Evolutionary conservation across 2,888 invertebrate species (phyloP).

Genomic region (Drosophila multiciliata): DNA sequence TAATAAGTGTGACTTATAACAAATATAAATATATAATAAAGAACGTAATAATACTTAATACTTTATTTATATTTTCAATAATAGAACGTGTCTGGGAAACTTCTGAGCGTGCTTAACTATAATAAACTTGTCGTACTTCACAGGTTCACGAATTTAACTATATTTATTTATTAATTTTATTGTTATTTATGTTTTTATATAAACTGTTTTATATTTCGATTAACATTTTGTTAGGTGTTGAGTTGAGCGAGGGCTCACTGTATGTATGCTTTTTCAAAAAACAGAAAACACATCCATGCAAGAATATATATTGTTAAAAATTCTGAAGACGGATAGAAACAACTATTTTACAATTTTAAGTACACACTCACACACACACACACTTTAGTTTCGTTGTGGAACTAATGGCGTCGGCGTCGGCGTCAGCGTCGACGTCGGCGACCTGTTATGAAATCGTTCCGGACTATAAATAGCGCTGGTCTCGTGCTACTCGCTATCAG

Average conservation of each 20-base stretch:
- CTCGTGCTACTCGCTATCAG: conserved; percentile 66
- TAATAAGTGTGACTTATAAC: background rate
- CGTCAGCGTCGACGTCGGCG: conserved; percentile 37
- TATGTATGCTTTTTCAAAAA: conserved; percentile 25
- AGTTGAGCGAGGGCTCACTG: background rate
- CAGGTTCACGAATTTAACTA: background rate
- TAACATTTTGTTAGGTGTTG: background rate
- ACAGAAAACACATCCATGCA: conserved; percentile 27
- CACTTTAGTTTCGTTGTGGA: conserved; percentile 42
- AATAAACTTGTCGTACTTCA: background rate
- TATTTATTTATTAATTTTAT: background rate
- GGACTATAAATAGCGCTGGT: conserved; percentile 68
- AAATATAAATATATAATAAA: background rate
- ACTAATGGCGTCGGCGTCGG: conserved; percentile 33
- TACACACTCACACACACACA: background rate
- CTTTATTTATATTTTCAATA: background rate
- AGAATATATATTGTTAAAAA: background rate
- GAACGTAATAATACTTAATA: background rate
- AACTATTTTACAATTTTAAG: conserved; percentile 2
- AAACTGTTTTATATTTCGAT: background rate
- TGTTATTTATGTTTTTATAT: background rate
- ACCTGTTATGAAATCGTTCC: conserved; percentile 50
- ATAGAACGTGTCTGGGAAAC: background rate
- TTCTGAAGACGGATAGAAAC: background rate
- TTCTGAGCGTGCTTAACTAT: background rate